Evolutionary conservation across 2,113 vertebrate species (phyloP).

Genomic region (Lanius collurio): DNA sequence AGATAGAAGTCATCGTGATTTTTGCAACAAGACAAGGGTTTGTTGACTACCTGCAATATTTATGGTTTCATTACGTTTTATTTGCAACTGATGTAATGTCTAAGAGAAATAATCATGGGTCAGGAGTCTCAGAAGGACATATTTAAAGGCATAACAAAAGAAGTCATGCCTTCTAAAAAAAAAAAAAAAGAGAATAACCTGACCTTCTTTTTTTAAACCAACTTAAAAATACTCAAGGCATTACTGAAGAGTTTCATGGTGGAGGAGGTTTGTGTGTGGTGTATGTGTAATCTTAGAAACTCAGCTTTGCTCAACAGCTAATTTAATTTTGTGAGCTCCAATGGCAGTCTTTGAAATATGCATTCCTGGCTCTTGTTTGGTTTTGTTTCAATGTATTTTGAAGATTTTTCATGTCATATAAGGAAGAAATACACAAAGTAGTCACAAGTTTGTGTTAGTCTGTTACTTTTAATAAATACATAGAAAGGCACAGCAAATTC

Average conservation of each 20-base stretch:
- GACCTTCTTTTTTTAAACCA: background rate
- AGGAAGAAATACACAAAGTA: background rate
- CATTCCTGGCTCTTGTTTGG: background rate
- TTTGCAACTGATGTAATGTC: constrained; percentile 67
- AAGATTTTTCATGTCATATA: background rate
- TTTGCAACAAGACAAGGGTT: background rate
- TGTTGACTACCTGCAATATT: constrained; percentile 62
- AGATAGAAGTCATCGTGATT: background rate
- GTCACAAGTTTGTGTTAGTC: background rate
- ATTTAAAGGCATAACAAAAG: constrained; percentile 34
- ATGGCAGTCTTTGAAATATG: background rate
- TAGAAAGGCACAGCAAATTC: background rate
- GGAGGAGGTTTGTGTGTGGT: background rate
- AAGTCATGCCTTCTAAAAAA: constrained; percentile 16
- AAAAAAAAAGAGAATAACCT: background rate
- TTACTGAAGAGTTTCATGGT: background rate
- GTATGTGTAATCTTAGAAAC: background rate
- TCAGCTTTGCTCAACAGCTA: background rate
- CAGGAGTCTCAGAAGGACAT: constrained; percentile 39
- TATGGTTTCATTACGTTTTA: constrained; percentile 58
- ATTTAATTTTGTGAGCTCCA: background rate
- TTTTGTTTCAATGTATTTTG: background rate
- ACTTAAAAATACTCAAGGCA: background rate
- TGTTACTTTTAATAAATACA: background rate
- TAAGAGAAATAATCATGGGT: constrained; percentile 41